phyloP scores from a whole-genome alignment of 1,140 invertebrate species.

The Drosophila sulfurigaster region DNA sequence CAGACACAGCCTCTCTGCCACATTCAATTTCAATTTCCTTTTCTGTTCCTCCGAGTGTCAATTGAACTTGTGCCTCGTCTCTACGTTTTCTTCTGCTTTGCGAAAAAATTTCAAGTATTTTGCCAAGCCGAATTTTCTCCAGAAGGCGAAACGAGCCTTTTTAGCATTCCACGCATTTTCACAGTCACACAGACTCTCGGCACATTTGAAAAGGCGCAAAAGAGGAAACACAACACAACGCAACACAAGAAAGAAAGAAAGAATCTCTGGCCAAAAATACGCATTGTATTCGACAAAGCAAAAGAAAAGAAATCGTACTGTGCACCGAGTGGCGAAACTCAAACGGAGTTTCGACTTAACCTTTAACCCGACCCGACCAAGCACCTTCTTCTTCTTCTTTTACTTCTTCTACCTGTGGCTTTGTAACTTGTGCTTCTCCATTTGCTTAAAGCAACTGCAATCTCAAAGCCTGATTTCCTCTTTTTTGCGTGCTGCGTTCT shows the following conservation, averaged over 20 bases:
- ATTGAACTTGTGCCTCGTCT: slow-evolving; percentile 24
- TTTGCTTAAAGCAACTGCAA: slow-evolving; percentile 26
- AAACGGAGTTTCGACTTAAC: slow-evolving; percentile 64
- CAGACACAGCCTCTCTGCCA: background rate
- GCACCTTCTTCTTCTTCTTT: background rate
- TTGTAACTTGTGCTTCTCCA: slow-evolving; percentile 10
- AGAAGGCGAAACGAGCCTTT: slow-evolving; percentile 52
- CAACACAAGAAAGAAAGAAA: slow-evolving; percentile 4
- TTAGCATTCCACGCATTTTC: slow-evolving; percentile 72
- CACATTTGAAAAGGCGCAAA: slow-evolving; percentile 23
- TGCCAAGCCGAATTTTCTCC: background rate
- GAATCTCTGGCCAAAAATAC: slow-evolving; percentile 9
- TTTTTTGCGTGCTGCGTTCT: background rate
- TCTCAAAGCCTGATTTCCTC: background rate
- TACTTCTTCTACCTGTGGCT: slow-evolving; percentile 42
- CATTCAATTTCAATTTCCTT: background rate
- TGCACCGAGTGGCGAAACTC: slow-evolving; percentile 20
- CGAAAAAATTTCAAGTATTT: slow-evolving; percentile 69
- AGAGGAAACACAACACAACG: background rate
- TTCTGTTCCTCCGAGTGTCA: slow-evolving; percentile 30
- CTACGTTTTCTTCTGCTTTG: background rate
- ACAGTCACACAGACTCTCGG: slow-evolving; percentile 32
- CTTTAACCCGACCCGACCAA: slow-evolving; percentile 44
- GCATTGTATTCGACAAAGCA: background rate
- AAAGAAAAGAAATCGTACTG: background rate